Evolutionary conservation across 2,888 invertebrate species (phyloP).

Genomic region (Thalpophila matura): DNA sequence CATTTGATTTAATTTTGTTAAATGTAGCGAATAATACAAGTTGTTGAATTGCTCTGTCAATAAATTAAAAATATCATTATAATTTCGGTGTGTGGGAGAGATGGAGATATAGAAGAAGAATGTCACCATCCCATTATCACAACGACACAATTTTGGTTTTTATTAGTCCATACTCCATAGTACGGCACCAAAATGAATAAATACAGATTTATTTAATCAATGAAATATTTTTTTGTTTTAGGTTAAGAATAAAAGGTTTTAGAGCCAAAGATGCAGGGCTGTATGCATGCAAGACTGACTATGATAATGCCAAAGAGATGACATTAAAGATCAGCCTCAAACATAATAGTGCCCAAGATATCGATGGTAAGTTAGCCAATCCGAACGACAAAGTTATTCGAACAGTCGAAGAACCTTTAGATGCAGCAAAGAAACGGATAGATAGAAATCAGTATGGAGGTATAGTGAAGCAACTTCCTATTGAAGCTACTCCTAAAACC

Average conservation of each 20-base stretch:
- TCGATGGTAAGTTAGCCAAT: slow-evolving; percentile 71
- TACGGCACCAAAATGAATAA: too few relatives aligned
- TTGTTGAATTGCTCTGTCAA: background rate
- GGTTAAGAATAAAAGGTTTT: slow-evolving; percentile 87
- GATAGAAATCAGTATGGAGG: slow-evolving; percentile 16
- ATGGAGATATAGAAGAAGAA: too few relatives aligned
- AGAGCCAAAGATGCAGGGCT: slow-evolving; percentile 85
- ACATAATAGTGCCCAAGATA: slow-evolving; percentile 67
- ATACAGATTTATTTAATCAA: background rate
- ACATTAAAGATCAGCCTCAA: slow-evolving; percentile 77
- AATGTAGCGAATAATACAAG: too few relatives aligned
- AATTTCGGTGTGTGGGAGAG: too few relatives aligned
- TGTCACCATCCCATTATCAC: too few relatives aligned
- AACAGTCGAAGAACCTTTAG: background rate
- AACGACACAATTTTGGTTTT: too few relatives aligned
- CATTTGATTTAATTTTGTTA: too few relatives aligned
- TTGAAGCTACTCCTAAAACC: background rate
- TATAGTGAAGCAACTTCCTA: background rate
- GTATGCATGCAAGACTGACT: slow-evolving; percentile 84
- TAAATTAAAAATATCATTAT: background rate
- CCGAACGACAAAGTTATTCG: background rate
- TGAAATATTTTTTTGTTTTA: slow-evolving; percentile 63
- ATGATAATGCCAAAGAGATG: slow-evolving; percentile 73
- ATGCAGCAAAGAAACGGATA: slow-evolving; percentile 11
- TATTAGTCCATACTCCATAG: too few relatives aligned